phyloP scores from a whole-genome alignment of 2,888 invertebrate species.

The Cartodere bifasciata region DNA sequence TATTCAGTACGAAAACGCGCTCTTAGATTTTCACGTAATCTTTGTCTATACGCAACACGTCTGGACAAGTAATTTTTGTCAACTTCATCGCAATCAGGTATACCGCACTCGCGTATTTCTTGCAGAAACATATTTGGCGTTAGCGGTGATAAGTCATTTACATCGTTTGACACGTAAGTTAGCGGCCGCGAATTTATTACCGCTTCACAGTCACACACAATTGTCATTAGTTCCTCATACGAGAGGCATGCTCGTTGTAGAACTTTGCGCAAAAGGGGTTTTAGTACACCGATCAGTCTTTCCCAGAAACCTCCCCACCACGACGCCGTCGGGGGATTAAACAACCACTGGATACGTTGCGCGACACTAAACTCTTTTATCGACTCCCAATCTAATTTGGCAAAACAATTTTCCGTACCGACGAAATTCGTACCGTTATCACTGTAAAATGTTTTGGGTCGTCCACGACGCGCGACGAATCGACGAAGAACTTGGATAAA shows the following conservation, averaged over 20 bases:
- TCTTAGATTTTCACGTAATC: constrained; percentile 16
- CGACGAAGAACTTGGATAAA: constrained; percentile 24
- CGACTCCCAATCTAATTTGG: constrained; percentile 18
- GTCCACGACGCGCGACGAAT: constrained; percentile 25
- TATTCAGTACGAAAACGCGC: constrained; percentile 16
- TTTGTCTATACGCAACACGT: constrained; percentile 14
- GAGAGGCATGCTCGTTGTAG: constrained; percentile 23
- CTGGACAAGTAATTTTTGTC: constrained; percentile 13
- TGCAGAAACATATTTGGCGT: constrained; percentile 21
- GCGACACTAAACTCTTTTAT: constrained; percentile 14
- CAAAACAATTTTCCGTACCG: constrained; percentile 20
- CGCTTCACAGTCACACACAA: constrained; percentile 23
- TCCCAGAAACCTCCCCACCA: constrained; percentile 37
- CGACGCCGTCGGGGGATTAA: constrained; percentile 29
- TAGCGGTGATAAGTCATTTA: constrained; percentile 11
- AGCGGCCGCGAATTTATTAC: constrained; percentile 24
- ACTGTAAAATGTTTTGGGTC: constrained; percentile 23
- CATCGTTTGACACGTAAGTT: constrained; percentile 14
- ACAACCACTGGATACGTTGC: constrained; percentile 22
- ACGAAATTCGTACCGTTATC: constrained; percentile 31
- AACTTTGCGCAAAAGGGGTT: constrained; percentile 24
- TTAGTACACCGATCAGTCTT: constrained; percentile 28
- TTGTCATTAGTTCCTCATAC: constrained; percentile 20
- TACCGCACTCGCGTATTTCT: constrained; percentile 13
- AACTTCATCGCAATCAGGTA: constrained; percentile 16